These are phyloP conservation scores for Pseudoips prasinana DNA, from an alignment of 2,888 invertebrate genomes.

Conservation along the genomic window DNA sequence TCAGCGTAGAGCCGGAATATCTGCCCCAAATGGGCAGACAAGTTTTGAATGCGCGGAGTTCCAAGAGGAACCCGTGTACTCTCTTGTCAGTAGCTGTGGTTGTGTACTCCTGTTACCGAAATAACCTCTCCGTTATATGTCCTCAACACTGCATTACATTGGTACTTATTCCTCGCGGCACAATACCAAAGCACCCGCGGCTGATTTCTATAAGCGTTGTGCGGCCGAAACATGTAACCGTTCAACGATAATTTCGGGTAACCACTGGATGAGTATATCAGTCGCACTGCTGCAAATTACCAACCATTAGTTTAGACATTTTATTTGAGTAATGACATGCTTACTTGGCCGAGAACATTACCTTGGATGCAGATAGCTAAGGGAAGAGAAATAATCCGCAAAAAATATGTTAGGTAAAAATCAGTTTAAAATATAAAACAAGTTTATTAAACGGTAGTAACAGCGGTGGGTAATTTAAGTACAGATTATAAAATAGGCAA, in stretches of 20 bases:
- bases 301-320: not conserved
- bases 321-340: too few species aligned
- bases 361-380: conserved; percentile 22
- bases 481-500: too few species aligned
- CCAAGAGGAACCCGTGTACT: too few species aligned
- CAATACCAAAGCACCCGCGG: conserved; percentile 72
- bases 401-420: conserved; percentile 1
- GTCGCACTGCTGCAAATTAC: conserved; percentile 46
- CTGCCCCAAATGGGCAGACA: conserved; percentile 38
- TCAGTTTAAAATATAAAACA: conserved; percentile 3
- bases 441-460: conserved; percentile 1
- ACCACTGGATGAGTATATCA: conserved; percentile 59
- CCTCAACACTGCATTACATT: conserved; percentile 60
- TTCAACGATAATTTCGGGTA: conserved; percentile 64
- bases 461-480: conserved; percentile 20
- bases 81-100: conserved; percentile 55
- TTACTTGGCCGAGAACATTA: conserved; percentile 18
- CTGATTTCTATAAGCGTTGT: conserved; percentile 71
- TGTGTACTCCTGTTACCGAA: conserved; percentile 55
- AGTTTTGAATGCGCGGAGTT: conserved; percentile 19
- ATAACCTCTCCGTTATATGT: conserved; percentile 61
- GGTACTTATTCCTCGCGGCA: conserved; percentile 55
- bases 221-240: conserved; percentile 67
- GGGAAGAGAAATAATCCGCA: conserved; percentile 2
- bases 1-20: conserved; percentile 49